Evolutionary conservation across 2,113 vertebrate species (phyloP).

Genomic region (Protobothrops mucrosquamatus): DNA sequence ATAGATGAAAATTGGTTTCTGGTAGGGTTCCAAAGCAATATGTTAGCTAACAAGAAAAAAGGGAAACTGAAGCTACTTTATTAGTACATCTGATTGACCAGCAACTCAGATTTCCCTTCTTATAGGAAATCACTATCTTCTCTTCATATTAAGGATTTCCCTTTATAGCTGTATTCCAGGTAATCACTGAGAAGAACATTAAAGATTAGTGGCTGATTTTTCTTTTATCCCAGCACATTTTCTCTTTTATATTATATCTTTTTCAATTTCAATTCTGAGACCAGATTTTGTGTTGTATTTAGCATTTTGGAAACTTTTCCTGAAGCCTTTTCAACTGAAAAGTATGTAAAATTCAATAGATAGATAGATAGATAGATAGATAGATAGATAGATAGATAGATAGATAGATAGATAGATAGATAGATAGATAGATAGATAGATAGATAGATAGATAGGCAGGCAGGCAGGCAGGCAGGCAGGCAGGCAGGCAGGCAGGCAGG

Average conservation of each 20-base stretch:
- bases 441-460: too few relatives aligned
- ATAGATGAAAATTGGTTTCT: neutral
- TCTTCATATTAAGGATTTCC: neutral
- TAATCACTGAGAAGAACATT: neutral
- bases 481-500: too few relatives aligned
- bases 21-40: neutral
- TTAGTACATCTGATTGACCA: neutral
- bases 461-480: too few relatives aligned
- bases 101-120: neutral
- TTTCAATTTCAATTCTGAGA: neutral
- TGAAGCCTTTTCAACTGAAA: neutral
- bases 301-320: neutral
- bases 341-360: neutral
- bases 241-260: neutral
- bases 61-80: neutral
- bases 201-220: neutral
- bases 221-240: neutral
- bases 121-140: neutral
- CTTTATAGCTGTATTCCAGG: neutral
- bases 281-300: neutral
- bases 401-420: too few relatives aligned
- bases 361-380: too few relatives aligned
- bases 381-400: too few relatives aligned
- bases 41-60: neutral
- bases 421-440: too few relatives aligned